phyloP scores from a whole-genome alignment of 2,113 vertebrate species.

The Perccottus glenii region DNA sequence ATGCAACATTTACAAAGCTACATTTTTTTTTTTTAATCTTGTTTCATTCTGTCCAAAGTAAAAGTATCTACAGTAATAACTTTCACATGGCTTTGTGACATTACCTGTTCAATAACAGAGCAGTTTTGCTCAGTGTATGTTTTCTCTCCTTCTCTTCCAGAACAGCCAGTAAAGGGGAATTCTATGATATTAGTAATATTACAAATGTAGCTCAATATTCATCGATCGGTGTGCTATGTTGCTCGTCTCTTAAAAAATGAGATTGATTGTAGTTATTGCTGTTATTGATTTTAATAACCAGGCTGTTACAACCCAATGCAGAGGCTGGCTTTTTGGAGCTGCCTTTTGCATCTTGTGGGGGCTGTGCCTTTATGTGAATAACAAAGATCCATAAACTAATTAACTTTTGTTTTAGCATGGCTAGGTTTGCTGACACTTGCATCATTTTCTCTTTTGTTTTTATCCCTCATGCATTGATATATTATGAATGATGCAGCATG shows the following conservation, averaged over 20 bases:
- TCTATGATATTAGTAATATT: constrained; percentile 74
- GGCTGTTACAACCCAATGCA: constrained; percentile 53
- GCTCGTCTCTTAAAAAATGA: constrained; percentile 56
- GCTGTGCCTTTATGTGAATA: constrained; percentile 33
- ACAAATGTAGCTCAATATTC: constrained; percentile 76
- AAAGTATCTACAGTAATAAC: constrained; percentile 19
- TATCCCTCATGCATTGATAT: neutral
- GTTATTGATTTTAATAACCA: constrained; percentile 82
- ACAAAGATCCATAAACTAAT: constrained; percentile 63
- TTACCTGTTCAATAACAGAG: constrained; percentile 32
- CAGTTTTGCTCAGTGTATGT: constrained; percentile 47
- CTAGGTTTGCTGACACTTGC: constrained; percentile 41
- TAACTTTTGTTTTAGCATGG: constrained; percentile 50
- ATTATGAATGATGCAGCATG: neutral
- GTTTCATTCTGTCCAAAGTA: neutral
- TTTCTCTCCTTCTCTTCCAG: constrained; percentile 40
- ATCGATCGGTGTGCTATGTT: constrained; percentile 63
- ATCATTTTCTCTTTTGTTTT: constrained; percentile 9
- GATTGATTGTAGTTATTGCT: constrained; percentile 79
- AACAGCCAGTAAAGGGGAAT: constrained; percentile 59
- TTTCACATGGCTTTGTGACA: constrained; percentile 25
- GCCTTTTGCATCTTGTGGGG: neutral
- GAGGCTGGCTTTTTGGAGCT: constrained; percentile 30
- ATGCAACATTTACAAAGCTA: neutral
- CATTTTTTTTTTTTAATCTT: constrained; percentile 6